Evolutionary conservation across 2,888 invertebrate species (phyloP).

Genomic region (Drosophila acutilabella): DNA sequence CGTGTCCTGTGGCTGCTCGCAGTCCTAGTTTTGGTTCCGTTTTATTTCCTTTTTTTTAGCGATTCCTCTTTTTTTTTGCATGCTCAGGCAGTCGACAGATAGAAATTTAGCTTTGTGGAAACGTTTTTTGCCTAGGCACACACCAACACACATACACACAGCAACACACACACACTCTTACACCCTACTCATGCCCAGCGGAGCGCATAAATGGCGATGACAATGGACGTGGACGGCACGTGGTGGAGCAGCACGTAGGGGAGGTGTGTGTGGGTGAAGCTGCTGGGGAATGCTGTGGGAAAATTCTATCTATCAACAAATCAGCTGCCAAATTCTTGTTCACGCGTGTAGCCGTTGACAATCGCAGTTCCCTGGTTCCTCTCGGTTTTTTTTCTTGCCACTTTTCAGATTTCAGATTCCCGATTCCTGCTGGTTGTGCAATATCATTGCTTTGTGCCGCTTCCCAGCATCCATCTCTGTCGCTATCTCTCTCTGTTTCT

Average conservation of each 20-base stretch:
- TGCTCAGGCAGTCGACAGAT: slow-evolving; percentile 71
- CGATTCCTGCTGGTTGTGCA: slow-evolving; percentile 65
- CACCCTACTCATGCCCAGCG: slow-evolving; percentile 51
- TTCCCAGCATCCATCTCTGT: slow-evolving; percentile 2
- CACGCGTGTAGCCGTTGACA: slow-evolving; percentile 80
- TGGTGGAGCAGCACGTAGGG: not conserved
- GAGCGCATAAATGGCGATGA: slow-evolving; percentile 77
- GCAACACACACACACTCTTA: not conserved
- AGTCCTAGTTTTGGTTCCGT: slow-evolving; percentile 41
- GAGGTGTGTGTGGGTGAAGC: not conserved
- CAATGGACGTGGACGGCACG: slow-evolving; percentile 59
- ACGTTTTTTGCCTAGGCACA: slow-evolving; percentile 56
- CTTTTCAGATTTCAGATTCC: slow-evolving; percentile 12
- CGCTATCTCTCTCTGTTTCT: not conserved
- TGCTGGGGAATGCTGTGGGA: slow-evolving; percentile 32
- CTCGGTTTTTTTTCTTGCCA: not conserved
- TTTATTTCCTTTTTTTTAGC: slow-evolving; percentile 48
- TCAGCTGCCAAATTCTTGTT: slow-evolving; percentile 80
- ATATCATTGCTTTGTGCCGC: slow-evolving; percentile 45
- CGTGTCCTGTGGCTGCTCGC: slow-evolving; percentile 53
- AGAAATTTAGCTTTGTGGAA: slow-evolving; percentile 76
- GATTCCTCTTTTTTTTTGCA: slow-evolving; percentile 58
- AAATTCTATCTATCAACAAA: slow-evolving; percentile 79
- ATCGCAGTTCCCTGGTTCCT: slow-evolving; percentile 30
- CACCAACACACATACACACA: not conserved